phyloP scores from a whole-genome alignment of 2,888 invertebrate species.

The Drosophila histrio region DNA sequence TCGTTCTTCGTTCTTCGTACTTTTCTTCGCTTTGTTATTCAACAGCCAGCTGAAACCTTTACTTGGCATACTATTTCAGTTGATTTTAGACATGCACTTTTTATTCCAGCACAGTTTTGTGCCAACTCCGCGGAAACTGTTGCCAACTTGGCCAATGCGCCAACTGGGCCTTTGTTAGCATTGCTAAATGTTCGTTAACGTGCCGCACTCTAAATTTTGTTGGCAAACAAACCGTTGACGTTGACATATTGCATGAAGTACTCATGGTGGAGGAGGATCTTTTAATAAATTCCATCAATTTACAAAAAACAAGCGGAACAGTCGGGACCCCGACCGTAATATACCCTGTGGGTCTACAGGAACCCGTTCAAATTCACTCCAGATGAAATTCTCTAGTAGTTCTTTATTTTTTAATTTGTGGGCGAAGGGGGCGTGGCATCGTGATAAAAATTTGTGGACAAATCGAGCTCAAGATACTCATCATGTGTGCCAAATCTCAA shows the following conservation, averaged over 20 bases:
- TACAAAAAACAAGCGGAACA: too few species aligned
- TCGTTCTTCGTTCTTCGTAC: not conserved
- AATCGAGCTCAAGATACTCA: too few species aligned
- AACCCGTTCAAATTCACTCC: too few species aligned
- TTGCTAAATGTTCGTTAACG: slow-evolving; percentile 76
- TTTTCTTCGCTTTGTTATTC: not conserved
- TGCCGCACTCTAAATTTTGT: slow-evolving; percentile 65
- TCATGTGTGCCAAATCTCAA: too few species aligned
- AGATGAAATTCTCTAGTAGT: too few species aligned
- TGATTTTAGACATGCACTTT: slow-evolving; percentile 45
- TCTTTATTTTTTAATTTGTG: too few species aligned
- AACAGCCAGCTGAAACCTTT: slow-evolving; percentile 1
- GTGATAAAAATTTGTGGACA: too few species aligned
- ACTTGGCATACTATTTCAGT: slow-evolving; percentile 46
- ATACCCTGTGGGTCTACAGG: too few species aligned
- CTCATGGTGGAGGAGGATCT: not conserved
- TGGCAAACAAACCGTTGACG: slow-evolving; percentile 63
- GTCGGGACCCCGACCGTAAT: too few species aligned
- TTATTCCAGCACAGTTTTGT: slow-evolving; percentile 33
- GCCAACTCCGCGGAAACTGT: slow-evolving; percentile 43
- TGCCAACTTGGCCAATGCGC: slow-evolving; percentile 69
- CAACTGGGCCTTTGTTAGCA: slow-evolving; percentile 64
- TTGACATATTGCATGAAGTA: slow-evolving; percentile 10
- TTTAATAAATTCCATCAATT: slow-evolving; percentile 25
- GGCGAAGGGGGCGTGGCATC: too few species aligned